Conservation (phyloP, 2,888 invertebrate species). For the Ceratothoa steindachneri region DNA sequence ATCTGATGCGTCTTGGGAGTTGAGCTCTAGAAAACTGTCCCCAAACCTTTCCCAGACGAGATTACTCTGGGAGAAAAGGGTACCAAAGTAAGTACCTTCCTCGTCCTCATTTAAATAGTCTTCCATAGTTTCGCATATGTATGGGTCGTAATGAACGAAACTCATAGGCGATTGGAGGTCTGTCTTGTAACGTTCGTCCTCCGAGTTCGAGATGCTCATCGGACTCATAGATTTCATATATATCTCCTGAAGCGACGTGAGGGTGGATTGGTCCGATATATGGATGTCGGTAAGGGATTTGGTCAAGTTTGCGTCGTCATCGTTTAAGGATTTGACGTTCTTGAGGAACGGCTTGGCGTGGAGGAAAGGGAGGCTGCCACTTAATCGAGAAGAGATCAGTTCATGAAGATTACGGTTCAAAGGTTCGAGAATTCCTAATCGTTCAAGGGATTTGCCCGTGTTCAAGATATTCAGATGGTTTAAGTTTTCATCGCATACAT, state of each 20-base stretch:
- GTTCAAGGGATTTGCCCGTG: background rate
- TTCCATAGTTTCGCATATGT: conserved; percentile 2
- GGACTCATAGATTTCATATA: background rate
- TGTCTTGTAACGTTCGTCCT: background rate
- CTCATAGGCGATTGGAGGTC: background rate
- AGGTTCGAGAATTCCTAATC: background rate
- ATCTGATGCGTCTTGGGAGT: too few relatives aligned
- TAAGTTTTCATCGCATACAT: background rate
- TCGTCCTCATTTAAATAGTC: background rate
- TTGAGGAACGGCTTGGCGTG: background rate
- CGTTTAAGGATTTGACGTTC: background rate
- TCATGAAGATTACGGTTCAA: background rate
- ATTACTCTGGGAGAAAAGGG: background rate
- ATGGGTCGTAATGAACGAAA: background rate
- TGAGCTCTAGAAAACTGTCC: background rate
- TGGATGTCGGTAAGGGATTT: background rate
- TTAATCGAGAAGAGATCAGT: background rate
- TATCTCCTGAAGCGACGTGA: background rate
- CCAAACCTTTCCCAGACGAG: background rate
- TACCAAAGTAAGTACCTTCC: background rate
- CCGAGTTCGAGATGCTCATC: conserved; percentile 3
- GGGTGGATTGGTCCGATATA: background rate
- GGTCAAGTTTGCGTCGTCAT: background rate
- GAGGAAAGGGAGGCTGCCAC: background rate
- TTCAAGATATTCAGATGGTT: too few relatives aligned